These are phyloP conservation scores for Gandaritis pyraliata DNA, from an alignment of 2,888 invertebrate genomes.

Conservation along the genomic window DNA sequence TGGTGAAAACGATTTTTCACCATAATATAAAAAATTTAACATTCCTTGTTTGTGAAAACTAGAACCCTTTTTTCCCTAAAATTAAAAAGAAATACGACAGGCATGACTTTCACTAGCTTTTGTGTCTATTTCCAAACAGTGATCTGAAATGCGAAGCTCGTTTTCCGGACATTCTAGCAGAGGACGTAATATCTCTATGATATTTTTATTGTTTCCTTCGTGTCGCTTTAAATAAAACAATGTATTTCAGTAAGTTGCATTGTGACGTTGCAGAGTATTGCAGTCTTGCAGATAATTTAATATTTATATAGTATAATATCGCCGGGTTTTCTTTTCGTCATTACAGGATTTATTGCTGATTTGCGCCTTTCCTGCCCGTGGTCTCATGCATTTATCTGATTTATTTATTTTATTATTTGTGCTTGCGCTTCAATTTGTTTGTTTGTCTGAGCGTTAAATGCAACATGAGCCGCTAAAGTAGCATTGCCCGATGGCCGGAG, in stretches of 20 bases:
- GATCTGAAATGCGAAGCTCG: conserved; percentile 15
- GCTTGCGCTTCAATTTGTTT: conserved; percentile 57
- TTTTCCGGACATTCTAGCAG: conserved; percentile 22
- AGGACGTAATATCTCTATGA: conserved; percentile 28
- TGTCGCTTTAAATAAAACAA: conserved; percentile 13
- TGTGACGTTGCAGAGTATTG: conserved; percentile 12
- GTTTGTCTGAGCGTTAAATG: conserved; percentile 73
- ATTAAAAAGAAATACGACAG: conserved; percentile 15
- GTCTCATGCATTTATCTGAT: too few relatives aligned
- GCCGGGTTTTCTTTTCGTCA: too few relatives aligned
- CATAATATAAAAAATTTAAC: too few relatives aligned
- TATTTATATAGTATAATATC: too few relatives aligned
- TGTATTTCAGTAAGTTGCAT: conserved; percentile 27
- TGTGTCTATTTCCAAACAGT: conserved; percentile 26
- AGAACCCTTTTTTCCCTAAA: neutral
- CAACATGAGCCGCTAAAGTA: conserved; percentile 68
- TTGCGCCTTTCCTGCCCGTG: too few relatives aligned
- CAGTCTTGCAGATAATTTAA: conserved; percentile 39
- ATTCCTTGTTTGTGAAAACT: too few relatives aligned
- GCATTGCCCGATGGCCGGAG: conserved; percentile 34
- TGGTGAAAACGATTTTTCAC: too few relatives aligned
- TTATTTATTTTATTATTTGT: conserved; percentile 42
- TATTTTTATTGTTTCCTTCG: conserved; percentile 31
- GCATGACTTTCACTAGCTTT: conserved; percentile 27
- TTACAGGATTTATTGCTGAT: too few relatives aligned